These are phyloP conservation scores for Urophycis tenuis DNA, from an alignment of 2,797 vertebrate species.

Conservation along the genomic window DNA sequence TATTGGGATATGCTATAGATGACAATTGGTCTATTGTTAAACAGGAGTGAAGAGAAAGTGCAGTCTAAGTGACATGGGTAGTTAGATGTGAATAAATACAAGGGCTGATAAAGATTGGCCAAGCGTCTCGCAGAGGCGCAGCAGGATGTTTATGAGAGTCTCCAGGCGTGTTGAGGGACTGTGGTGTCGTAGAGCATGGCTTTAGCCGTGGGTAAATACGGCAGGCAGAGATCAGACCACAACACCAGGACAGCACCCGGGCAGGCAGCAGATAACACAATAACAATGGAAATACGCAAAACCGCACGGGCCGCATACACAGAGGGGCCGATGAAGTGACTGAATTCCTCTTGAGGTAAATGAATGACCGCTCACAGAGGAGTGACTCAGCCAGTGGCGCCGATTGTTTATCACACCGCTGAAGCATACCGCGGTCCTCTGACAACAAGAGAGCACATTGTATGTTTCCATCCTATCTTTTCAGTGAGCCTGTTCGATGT, in stretches of 20 bases:
- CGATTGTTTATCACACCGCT: neutral
- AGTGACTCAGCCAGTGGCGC: neutral
- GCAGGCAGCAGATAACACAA: too few relatives aligned
- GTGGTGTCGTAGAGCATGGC: neutral
- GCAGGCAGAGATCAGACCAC: too few relatives aligned
- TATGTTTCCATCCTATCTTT: neutral
- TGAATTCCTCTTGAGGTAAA: neutral
- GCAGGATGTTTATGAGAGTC: neutral
- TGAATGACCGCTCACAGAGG: neutral
- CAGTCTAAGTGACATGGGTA: neutral
- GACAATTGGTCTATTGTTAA: neutral
- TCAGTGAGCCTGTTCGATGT: neutral
- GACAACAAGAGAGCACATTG: neutral
- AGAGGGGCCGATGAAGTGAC: neutral
- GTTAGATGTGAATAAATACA: neutral
- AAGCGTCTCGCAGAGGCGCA: neutral
- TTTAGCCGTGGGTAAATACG: too few relatives aligned
- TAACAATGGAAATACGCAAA: neutral
- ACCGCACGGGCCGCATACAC: neutral
- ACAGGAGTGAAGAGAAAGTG: neutral
- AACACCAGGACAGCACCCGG: too few relatives aligned
- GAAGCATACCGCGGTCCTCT: neutral
- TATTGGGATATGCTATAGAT: neutral
- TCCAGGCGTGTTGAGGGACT: neutral
- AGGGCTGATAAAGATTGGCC: neutral